Percentiles rank a stretch among this genome's conserved stretches.
These are phyloP conservation scores for Siniperca obscura DNA, from an alignment of 2,797 vertebrate genomes.

Conservation along the genomic window DNA sequence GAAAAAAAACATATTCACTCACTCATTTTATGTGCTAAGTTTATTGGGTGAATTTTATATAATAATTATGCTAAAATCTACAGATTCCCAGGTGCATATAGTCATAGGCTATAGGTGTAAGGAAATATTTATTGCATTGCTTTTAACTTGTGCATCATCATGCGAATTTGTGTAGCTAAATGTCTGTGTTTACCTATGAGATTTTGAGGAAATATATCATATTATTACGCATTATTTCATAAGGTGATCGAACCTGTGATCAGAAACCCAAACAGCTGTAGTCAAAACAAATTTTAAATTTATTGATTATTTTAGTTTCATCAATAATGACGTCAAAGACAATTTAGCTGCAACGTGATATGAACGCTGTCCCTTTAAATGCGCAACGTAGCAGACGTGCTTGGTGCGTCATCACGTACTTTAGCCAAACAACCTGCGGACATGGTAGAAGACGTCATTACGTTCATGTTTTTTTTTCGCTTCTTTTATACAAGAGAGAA, in stretches of 20 bases:
- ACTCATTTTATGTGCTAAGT: neutral
- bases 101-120: neutral
- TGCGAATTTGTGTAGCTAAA: neutral
- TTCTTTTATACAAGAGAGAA: neutral
- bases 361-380: slow-evolving; percentile 70
- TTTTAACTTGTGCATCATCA: neutral
- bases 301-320: neutral
- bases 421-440: slow-evolving; percentile 15
- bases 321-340: slow-evolving; percentile 22
- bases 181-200: neutral
- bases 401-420: slow-evolving; percentile 62
- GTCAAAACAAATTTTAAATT: neutral
- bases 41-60: neutral
- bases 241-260: neutral
- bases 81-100: neutral
- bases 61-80: neutral
- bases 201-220: neutral
- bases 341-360: neutral
- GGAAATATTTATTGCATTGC: neutral
- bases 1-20: neutral
- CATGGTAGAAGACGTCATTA: neutral
- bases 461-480: neutral
- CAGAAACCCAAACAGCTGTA: neutral
- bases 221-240: neutral
- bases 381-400: neutral